Base-by-base conservation (phyloP, 2,113 vertebrate genomes). In the Pangasianodon hypophthalmus region DNA sequence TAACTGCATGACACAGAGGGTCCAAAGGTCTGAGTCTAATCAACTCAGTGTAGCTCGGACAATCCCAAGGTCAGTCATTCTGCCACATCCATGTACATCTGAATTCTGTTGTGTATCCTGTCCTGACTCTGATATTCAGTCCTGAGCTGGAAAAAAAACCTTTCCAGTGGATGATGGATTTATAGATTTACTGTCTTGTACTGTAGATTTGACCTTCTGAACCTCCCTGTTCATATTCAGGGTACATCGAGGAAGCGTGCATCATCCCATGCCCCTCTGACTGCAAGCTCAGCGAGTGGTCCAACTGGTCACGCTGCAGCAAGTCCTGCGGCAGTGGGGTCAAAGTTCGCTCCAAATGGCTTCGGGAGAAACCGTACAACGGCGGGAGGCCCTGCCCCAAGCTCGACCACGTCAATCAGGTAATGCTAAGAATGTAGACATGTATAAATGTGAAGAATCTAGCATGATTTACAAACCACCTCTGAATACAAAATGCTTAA, bases 211-310 rank as follows among this genome's bases (percentile, higher is more conserved):
- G 54, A 24, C 81, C 5, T 1, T 62, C 14, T 48, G 54, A 77
- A 13, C 9, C 14, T 13, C 26, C 54, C 26, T 86, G 64, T 80
- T 32, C 29, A 0, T 77, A 56, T 85, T 64, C 54, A 92, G 98
- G 98, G 88, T 99, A 99, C 58, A 99, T 99, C 6, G 98, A 99
- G 89, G 98, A 99, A 94, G 98, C 98, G 50, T 99, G 98, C 91
- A 98, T 98, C 92, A 98, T 99, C 90, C 97, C 98, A 10, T 99
- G 98, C 64, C 98, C 98, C 0, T 98, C 98, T 0, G 98, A 99
- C 95, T 99, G 98, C 95, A 99, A 99, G 88, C 97, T 99, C 90
- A 99, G 98, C 1, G 98, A 99, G 85, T 99, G 98, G 98, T 99
- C 98, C 94, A 99, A 97, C 93, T 99, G 98, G 98, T 99, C 98